phyloP scores from a whole-genome alignment of 2,113 vertebrate genomes.

The Dinomys branickii region DNA sequence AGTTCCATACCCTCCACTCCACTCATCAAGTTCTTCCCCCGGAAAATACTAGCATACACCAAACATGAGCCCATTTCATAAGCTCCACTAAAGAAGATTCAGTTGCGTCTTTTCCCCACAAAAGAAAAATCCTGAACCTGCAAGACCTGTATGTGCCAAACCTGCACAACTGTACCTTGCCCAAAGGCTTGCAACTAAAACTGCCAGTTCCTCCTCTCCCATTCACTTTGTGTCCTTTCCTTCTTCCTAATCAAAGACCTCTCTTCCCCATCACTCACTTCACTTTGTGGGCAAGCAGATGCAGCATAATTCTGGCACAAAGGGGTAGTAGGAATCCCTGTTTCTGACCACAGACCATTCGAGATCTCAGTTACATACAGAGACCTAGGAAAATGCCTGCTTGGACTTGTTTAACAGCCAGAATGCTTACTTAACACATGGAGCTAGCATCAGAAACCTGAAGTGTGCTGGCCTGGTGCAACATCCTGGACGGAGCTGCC shows the following conservation, averaged over 20 bases:
- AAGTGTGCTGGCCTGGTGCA: neutral
- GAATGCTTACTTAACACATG: neutral
- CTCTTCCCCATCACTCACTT: too few species aligned
- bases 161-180: neutral
- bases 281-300: neutral
- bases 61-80: neutral
- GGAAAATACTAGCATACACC: neutral
- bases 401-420: neutral
- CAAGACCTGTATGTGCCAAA: neutral
- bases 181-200: neutral
- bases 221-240: neutral
- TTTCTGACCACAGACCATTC: neutral
- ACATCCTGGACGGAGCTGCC: neutral
- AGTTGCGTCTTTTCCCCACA: neutral
- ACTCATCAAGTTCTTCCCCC: neutral
- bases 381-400: neutral
- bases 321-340: neutral
- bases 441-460: neutral
- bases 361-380: neutral
- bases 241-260: neutral
- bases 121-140: neutral
- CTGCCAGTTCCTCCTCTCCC: neutral
- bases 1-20: neutral
- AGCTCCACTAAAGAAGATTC: neutral
- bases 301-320: neutral